These are phyloP conservation scores for Rhyacichthys aspro DNA, from an alignment of 2,797 vertebrate genomes.

Conservation along the genomic window DNA sequence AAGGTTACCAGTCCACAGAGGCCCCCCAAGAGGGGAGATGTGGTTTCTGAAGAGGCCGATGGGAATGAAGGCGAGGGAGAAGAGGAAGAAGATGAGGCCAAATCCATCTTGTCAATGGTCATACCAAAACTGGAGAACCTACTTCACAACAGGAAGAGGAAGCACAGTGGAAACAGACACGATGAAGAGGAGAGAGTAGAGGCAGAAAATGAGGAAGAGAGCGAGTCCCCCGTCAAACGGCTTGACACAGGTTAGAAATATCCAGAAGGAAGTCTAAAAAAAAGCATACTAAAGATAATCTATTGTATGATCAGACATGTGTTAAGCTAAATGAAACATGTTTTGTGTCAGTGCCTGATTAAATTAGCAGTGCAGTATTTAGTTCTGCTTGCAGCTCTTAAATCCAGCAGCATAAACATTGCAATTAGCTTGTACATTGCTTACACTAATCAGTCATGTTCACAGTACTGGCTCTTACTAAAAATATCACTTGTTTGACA, in stretches of 20 bases:
- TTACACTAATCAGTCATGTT: constrained; percentile 16
- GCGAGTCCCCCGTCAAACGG: constrained; percentile 88
- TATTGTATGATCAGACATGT: constrained; percentile 4
- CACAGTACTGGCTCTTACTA: background rate
- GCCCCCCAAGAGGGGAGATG: constrained; percentile 77
- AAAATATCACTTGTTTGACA: background rate
- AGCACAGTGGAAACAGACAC: constrained; percentile 85
- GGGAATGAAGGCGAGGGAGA: constrained; percentile 79
- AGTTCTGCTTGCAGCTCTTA: background rate
- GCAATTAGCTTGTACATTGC: constrained; percentile 19
- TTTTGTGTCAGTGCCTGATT: constrained; percentile 7
- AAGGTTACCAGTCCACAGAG: constrained; percentile 90
- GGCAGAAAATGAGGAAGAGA: constrained; percentile 86
- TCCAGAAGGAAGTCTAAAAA: background rate
- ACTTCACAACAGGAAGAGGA: constrained; percentile 96
- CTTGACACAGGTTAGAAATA: constrained; percentile 86
- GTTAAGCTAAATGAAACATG: constrained; percentile 2
- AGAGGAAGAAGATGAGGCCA: constrained; percentile 82
- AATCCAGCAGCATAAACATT: constrained; percentile 13
- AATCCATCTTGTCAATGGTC: constrained; percentile 98
- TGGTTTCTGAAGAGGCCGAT: constrained; percentile 58
- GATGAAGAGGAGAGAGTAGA: constrained; percentile 84
- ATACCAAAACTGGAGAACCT: constrained; percentile 97
- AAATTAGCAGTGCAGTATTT: constrained; percentile 11
- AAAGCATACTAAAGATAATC: too few species aligned